These are phyloP conservation scores for Pseudomyrmex pallidus DNA, from an alignment of 1,140 invertebrate genomes.

Conservation along the genomic window DNA sequence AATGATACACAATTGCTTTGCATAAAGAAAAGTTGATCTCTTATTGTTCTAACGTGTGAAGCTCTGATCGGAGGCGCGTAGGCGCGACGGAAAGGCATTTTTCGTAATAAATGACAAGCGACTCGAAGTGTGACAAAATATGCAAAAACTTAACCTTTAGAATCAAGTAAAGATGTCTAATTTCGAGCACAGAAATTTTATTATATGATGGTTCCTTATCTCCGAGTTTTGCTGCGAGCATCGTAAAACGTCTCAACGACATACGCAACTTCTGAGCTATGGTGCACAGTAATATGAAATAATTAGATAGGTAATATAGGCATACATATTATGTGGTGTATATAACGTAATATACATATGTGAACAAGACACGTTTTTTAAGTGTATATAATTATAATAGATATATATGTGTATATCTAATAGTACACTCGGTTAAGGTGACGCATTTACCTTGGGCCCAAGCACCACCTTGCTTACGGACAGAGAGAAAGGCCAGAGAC, in stretches of 20 bases:
- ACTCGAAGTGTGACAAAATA: background rate
- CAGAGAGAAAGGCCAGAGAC: conserved; percentile 85
- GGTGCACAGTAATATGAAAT: conserved; percentile 69
- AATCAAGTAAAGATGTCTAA: conserved; percentile 76
- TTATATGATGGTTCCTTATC: conserved; percentile 61
- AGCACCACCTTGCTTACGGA: conserved; percentile 86
- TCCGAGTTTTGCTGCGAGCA: conserved; percentile 53
- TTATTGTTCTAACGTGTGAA: background rate
- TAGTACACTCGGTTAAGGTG: conserved; percentile 86
- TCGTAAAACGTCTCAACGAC: conserved; percentile 60
- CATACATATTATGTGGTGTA: conserved; percentile 48
- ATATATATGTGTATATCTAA: conserved; percentile 82
- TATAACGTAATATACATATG: conserved; percentile 71
- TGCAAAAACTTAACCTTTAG: background rate
- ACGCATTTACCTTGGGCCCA: conserved; percentile 86
- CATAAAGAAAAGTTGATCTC: conserved; percentile 82
- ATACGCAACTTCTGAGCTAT: conserved; percentile 69
- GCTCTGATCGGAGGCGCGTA: background rate
- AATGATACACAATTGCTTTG: conserved; percentile 75
- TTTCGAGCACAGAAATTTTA: conserved; percentile 82
- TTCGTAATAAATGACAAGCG: background rate
- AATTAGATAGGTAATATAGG: conserved; percentile 48
- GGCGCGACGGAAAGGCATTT: background rate
- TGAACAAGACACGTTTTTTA: conserved; percentile 75
- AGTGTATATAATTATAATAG: conserved; percentile 71